These are phyloP conservation scores for Danio choprae DNA, from an alignment of 2,797 vertebrate species.

Conservation along the genomic window DNA sequence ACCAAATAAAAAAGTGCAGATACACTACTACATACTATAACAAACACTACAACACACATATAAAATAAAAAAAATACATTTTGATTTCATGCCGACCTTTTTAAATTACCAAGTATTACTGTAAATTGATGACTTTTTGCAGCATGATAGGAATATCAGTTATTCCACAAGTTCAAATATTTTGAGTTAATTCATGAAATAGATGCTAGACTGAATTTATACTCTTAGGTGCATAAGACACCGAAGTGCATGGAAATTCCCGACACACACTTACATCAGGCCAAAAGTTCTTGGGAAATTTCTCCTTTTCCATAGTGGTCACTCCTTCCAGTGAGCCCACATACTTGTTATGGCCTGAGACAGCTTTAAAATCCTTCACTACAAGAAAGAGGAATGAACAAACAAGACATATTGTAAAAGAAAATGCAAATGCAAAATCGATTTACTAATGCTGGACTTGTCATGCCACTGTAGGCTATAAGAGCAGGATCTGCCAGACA, in stretches of 20 bases:
- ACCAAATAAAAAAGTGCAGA: too few species aligned
- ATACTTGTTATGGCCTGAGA: constrained; percentile 73
- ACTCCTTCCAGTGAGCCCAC: constrained; percentile 75
- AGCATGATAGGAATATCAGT: not conserved
- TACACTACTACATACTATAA: too few species aligned
- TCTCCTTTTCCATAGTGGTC: constrained; percentile 81
- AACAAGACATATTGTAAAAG: constrained; percentile 66
- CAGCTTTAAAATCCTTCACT: constrained; percentile 79
- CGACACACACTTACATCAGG: constrained; percentile 78
- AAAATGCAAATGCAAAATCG: constrained; percentile 83
- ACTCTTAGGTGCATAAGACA: too few species aligned
- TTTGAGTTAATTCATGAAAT: not conserved
- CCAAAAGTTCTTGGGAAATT: constrained; percentile 85
- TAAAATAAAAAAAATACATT: too few species aligned
- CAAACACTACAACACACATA: too few species aligned
- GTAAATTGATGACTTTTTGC: not conserved
- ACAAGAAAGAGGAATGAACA: constrained; percentile 37
- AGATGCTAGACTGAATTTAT: too few species aligned
- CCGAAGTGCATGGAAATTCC: not conserved
- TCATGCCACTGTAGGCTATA: constrained; percentile 71
- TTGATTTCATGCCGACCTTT: too few species aligned
- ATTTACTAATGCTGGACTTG: constrained; percentile 84
- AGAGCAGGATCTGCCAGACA: constrained; percentile 79
- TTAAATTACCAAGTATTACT: too few species aligned
- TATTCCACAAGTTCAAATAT: not conserved